Base-by-base conservation (phyloP, 2,888 invertebrate genomes). In the Nomada fabriciana region DNA sequence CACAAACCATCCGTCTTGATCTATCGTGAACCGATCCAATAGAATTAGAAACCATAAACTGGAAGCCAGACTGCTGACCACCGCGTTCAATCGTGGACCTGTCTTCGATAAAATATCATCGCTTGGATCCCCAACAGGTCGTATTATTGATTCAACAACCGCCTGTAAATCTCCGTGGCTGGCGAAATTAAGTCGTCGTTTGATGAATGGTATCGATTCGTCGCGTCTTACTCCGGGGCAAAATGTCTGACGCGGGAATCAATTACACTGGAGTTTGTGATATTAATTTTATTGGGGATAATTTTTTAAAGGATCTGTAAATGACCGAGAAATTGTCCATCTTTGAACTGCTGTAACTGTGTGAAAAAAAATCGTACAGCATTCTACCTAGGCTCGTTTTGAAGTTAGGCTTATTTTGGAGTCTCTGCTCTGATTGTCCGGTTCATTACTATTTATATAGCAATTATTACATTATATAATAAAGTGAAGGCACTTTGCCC, bases 81-180 rank as follows among this genome's bases (percentile, higher is more conserved):
- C 23, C 29, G 15, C 15, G 70, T 59, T 74, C 68, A 78, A 83
- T 84, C 83, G 75, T 65, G 76, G 80, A 78, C 83, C 83, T 85
- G 87, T 85, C 83, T 63, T 67, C 77, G 83, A 83, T 87, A 87
- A 87, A 87, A 87, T 87, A 87, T 87, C 78, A 87, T 87, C 78
- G 65, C 79, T 69, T 63, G 61, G 55, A 70, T 78, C 57, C 69
- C 68, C 73, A 80, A 63, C 77, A 60, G 73, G 78, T 59, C 71
- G 72, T 81, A 80, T 85, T 87, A 87, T 87, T 83, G 81, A 87
- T 87, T 80, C 79, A 68, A 78, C 72, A 68, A 43, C 80, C 53
- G 80, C 76, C 80, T 63, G 82, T 77, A 87, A 80, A 84, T 86
- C 87, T 82, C 57, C 29, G 20, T 20, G 25, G n/a, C 23, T 53